Base-by-base conservation (phyloP, 2,888 invertebrate species). In the Morpho deidamia region DNA sequence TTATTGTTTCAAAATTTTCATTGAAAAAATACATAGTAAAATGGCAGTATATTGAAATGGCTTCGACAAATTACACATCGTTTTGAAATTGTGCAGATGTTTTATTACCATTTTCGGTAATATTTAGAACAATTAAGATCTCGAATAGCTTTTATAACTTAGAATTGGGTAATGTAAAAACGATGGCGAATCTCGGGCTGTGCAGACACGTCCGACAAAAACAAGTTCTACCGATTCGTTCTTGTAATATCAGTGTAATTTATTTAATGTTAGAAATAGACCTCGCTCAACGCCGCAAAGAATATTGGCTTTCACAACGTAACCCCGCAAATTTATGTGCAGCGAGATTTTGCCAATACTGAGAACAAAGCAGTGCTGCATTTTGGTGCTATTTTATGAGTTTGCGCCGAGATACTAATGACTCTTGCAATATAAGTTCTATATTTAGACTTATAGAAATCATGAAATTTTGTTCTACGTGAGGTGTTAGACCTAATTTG, bases 241-340 rank as follows among this genome's bases (percentile, higher is more conserved):
- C 83, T 84, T 81, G 87, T 88, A 84, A 88, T 88, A 87, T 85
- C 82, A 67, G 72, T 76, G 82, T 86, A 86, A 88, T 87, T 89
- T 88, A 88, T 89, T 87, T 88, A 86, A 89, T 88, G 85, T 85
- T 85, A 81, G 82, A 85, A 86, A 85, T 81, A 84, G 78, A 86
- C 77, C 77, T 81, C 78, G 83, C 79, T 69, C 72, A 81, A 73
- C 75, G 73, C 81, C 72, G 81, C 87, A 87, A 88, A 87, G 87
- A 88, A 88, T 88, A 86, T 87, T 87, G 83, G 83, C 88, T 88
- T 88, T 88, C 88, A 87, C 85, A 87, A 88, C 84, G 82, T 83
- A 83, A 83, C 83, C 78, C 72, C 73, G 83, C 69, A 82, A 83
- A 87, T 88, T 87, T 88, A 87, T 87, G 84, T 84, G 72, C 80